phyloP scores from a whole-genome alignment of 2,888 invertebrate genomes.

The Philaethria dido region DNA sequence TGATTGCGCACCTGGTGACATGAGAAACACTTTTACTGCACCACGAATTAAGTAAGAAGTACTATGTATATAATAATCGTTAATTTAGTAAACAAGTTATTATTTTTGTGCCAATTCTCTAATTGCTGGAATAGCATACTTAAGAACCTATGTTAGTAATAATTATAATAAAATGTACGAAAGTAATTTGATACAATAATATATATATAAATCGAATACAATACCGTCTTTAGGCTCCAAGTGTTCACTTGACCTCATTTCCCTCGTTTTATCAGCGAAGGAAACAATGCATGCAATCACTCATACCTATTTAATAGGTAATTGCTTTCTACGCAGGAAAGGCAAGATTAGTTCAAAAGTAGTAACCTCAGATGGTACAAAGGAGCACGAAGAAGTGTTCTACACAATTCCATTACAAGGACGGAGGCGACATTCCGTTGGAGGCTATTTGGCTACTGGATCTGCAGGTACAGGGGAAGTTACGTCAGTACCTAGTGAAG shows the following conservation, averaged over 20 bases:
- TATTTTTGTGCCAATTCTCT: not conserved
- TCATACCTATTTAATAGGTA: not conserved
- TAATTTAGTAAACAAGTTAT: not conserved
- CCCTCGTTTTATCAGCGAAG: constrained; percentile 4
- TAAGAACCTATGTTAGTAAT: not conserved
- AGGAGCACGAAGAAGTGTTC: constrained; percentile 85
- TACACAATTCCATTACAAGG: constrained; percentile 81
- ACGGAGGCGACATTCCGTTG: constrained; percentile 86
- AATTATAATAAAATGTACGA: not conserved
- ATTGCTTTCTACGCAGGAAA: constrained; percentile 57
- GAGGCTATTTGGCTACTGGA: constrained; percentile 84
- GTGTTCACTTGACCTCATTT: constrained; percentile 13
- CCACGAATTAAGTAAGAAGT: constrained; percentile 72
- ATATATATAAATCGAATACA: not conserved
- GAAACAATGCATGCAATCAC: constrained; percentile 17
- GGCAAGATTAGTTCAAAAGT: constrained; percentile 73
- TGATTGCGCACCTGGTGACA: constrained; percentile 85
- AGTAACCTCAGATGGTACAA: constrained; percentile 66
- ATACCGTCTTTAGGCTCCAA: constrained; percentile 2
- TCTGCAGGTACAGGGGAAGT: constrained; percentile 69
- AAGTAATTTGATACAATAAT: not conserved
- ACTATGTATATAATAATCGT: not conserved
- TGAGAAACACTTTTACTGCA: constrained; percentile 76
- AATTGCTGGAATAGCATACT: not conserved
- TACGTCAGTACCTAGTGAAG: constrained; percentile 79